phyloP scores from a whole-genome alignment of 2,797 vertebrate species.

The Enteromius radiatus region DNA sequence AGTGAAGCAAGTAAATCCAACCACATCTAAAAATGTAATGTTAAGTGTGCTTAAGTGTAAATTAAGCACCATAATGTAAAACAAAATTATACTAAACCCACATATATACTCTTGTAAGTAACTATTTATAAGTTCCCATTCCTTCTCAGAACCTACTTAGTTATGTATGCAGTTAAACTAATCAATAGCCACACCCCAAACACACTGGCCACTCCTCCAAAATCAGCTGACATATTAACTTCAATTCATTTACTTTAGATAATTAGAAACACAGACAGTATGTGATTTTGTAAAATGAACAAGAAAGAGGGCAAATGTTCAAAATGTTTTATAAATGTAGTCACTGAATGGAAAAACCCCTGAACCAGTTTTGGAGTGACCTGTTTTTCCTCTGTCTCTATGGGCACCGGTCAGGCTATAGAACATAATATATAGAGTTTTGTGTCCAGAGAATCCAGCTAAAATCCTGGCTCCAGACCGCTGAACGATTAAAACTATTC shows the following conservation, averaged over 20 bases:
- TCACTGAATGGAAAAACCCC: conserved; percentile 17
- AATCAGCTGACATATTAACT: background rate
- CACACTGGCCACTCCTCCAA: background rate
- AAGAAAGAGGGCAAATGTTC: background rate
- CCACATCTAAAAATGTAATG: background rate
- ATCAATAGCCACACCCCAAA: background rate
- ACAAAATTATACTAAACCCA: background rate
- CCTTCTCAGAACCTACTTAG: background rate
- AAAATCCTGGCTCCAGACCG: conserved; percentile 4
- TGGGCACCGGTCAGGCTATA: conserved; percentile 8
- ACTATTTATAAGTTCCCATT: conserved; percentile 13
- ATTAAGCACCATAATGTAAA: background rate
- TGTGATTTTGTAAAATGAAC: background rate
- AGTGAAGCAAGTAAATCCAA: background rate
- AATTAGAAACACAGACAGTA: background rate
- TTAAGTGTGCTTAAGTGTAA: background rate
- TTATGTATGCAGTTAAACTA: background rate
- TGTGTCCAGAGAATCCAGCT: conserved; percentile 10
- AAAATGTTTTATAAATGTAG: background rate
- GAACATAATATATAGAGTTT: conserved; percentile 19
- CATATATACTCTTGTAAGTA: background rate
- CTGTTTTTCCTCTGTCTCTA: conserved; percentile 36
- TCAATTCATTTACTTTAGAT: background rate
- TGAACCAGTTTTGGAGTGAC: conserved; percentile 39
- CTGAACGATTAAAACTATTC: conserved; percentile 27